A percentile compares a stretch with the other conserved stretches of the same genome.
These are phyloP conservation scores for Phoenicopterus ruber DNA, from an alignment of 2,113 vertebrate genomes.

Conservation along the genomic window DNA sequence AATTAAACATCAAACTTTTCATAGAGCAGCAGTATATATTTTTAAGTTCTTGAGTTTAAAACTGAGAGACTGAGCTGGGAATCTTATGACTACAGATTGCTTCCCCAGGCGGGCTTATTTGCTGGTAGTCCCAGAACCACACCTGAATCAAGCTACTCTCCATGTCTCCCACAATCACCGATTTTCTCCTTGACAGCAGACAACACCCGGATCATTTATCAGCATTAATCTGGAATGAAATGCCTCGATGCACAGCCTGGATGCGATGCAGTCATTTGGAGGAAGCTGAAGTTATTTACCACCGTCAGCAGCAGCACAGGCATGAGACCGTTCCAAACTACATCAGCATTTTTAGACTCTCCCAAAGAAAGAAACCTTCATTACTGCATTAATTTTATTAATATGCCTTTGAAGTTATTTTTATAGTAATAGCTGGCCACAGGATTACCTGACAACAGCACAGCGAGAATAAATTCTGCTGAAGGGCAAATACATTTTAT, in stretches of 20 bases:
- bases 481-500: conserved; percentile 46
- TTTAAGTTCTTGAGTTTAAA: not conserved
- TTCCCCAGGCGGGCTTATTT: not conserved
- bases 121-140: not conserved
- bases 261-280: not conserved
- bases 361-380: conserved; percentile 1
- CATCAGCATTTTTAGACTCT: conserved; percentile 6
- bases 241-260: not conserved
- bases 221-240: not conserved
- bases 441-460: conserved; percentile 27
- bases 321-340: not conserved
- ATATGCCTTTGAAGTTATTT: conserved; percentile 21
- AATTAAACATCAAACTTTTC: not conserved
- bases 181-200: not conserved
- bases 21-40: not conserved
- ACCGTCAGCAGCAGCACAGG: not conserved
- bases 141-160: not conserved
- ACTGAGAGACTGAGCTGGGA: not conserved
- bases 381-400: not conserved
- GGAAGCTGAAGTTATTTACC: not conserved
- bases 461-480: not conserved
- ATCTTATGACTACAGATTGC: not conserved
- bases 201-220: not conserved
- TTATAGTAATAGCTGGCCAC: not conserved
- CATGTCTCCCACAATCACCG: accelerated